phyloP scores from a whole-genome alignment of 2,888 invertebrate genomes.

The Polydrusus tereticollis region DNA sequence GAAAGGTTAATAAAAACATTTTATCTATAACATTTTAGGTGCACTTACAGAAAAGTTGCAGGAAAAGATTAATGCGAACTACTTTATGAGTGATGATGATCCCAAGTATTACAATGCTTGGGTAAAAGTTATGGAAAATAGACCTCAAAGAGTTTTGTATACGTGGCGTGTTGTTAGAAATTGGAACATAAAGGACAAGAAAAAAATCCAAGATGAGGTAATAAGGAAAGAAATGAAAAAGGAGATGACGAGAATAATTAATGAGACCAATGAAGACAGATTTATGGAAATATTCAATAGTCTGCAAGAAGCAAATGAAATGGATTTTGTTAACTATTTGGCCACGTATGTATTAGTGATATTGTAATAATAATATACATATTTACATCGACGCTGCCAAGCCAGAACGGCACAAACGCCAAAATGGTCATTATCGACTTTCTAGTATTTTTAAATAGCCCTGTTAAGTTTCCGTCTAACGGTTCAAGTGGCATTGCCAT shows the following conservation, averaged over 20 bases:
- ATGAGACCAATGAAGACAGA: conserved; percentile 39
- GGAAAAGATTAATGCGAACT: conserved; percentile 34
- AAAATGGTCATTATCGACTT: too few relatives aligned
- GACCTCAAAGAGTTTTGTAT: conserved; percentile 49
- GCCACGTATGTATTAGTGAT: conserved; percentile 31
- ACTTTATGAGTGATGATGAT: conserved; percentile 42
- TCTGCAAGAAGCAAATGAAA: conserved; percentile 48
- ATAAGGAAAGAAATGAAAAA: conserved; percentile 38
- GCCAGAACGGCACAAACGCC: too few relatives aligned
- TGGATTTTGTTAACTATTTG: conserved; percentile 50
- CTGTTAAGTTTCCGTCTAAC: too few relatives aligned
- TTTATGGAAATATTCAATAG: conserved; percentile 43
- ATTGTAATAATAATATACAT: background rate
- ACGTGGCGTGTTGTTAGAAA: conserved; percentile 53
- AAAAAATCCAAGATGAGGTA: conserved; percentile 39
- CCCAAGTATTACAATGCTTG: conserved; percentile 37
- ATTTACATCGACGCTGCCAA: too few relatives aligned
- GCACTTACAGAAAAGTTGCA: conserved; percentile 24
- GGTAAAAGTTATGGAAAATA: conserved; percentile 40
- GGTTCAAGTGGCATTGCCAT: too few relatives aligned
- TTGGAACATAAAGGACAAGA: conserved; percentile 50
- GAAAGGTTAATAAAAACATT: too few relatives aligned
- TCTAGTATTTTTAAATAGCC: too few relatives aligned
- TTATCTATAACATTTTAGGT: too few relatives aligned
- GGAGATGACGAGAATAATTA: conserved; percentile 49